These are phyloP conservation scores for Centropus unirufus DNA, from an alignment of 2,113 vertebrate genomes.

Conservation along the genomic window DNA sequence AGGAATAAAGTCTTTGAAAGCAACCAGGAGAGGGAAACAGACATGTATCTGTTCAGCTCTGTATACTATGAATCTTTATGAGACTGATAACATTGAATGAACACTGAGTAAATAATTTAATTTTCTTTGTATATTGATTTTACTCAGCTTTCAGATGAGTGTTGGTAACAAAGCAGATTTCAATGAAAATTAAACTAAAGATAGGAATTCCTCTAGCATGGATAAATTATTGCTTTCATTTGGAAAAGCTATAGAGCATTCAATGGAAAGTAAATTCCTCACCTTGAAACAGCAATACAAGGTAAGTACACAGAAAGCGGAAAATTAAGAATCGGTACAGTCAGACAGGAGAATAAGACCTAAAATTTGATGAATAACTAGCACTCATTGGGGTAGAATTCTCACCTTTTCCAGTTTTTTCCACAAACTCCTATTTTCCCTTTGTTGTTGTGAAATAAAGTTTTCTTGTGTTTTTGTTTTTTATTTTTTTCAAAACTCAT, in stretches of 20 bases:
- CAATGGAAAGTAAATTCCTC: background rate
- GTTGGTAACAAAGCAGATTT: background rate
- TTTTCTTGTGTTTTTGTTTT: background rate
- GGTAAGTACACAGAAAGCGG: background rate
- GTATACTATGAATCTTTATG: background rate
- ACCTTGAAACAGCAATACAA: background rate
- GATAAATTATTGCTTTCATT: background rate
- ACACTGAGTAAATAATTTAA: background rate
- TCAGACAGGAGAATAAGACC: background rate
- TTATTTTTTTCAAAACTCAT: background rate
- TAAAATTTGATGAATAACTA: background rate
- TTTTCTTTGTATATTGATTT: slow-evolving; percentile 23
- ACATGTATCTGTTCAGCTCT: background rate
- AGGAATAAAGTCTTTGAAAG: background rate
- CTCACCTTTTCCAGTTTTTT: background rate
- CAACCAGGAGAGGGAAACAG: background rate
- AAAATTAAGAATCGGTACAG: background rate
- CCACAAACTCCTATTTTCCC: background rate
- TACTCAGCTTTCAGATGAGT: slow-evolving; percentile 4
- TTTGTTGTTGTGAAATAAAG: background rate
- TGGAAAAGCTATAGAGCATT: background rate
- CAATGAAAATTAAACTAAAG: slow-evolving; percentile 10
- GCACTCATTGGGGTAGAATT: background rate
- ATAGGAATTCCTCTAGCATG: background rate
- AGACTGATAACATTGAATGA: background rate